A percentile compares a stretch with the other conserved stretches of the same genome.
phyloP scores from a whole-genome alignment of 2,888 invertebrate species.

The Drosophila putrida region DNA sequence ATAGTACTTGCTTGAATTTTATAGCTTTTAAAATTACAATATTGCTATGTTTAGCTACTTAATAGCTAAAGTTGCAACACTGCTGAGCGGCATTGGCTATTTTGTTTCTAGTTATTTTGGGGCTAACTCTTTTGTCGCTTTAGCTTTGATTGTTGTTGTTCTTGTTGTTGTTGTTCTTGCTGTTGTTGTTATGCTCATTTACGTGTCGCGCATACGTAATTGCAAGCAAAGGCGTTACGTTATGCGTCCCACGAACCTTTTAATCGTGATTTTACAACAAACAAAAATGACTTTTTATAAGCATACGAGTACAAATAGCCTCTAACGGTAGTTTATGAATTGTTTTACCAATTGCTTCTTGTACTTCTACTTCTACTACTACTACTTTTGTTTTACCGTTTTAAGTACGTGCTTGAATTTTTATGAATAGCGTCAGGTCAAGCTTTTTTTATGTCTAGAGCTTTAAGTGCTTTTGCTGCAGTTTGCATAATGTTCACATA shows the following conservation, averaged over 20 bases:
- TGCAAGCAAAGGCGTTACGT: slow-evolving; percentile 38
- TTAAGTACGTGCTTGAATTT: slow-evolving; percentile 65
- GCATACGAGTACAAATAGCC: slow-evolving; percentile 3
- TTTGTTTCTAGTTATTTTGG: slow-evolving; percentile 1
- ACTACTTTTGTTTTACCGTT: slow-evolving; percentile 38
- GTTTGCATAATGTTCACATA: slow-evolving; percentile 60
- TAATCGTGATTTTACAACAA: slow-evolving; percentile 67
- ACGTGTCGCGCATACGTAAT: slow-evolving; percentile 78
- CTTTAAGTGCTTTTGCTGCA: slow-evolving; percentile 48
- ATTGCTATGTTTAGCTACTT: too few species aligned
- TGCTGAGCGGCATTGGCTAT: slow-evolving; percentile 16
- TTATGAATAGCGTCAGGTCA: slow-evolving; percentile 15
- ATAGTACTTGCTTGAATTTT: too few species aligned
- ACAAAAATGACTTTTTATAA: slow-evolving; percentile 65
- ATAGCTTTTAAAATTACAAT: too few species aligned
- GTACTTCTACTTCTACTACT: slow-evolving; percentile 10
- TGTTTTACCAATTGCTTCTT: slow-evolving; percentile 23
- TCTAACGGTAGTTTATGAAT: slow-evolving; percentile 45
- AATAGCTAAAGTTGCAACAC: too few species aligned
- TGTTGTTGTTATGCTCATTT: slow-evolving; percentile 66
- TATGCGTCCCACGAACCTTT: slow-evolving; percentile 50
- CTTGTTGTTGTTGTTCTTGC: slow-evolving; percentile 46
- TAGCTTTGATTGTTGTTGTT: slow-evolving; percentile 31
- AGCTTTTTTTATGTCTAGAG: slow-evolving; percentile 26
- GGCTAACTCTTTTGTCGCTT: neutral